These are phyloP conservation scores for Austrofundulus limnaeus DNA, from an alignment of 2,113 vertebrate species.

Conservation along the genomic window DNA sequence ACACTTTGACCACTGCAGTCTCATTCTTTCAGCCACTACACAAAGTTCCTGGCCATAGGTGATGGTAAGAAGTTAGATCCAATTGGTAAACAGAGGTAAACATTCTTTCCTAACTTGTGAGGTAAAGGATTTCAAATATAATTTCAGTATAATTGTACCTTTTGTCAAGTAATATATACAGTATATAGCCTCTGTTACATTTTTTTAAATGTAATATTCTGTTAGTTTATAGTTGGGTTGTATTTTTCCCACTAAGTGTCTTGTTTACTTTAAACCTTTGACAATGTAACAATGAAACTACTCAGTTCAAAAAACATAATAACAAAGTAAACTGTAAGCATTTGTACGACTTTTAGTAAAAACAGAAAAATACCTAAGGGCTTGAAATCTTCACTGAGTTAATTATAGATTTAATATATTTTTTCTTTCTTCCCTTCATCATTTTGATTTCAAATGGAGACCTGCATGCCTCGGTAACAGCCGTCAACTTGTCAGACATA, in stretches of 20 bases:
- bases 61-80: no score
- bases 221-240: background rate
- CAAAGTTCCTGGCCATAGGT: no score
- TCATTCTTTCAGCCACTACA: no score
- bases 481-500: slow-evolving; percentile 49
- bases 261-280: background rate
- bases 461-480: slow-evolving; percentile 33
- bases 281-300: background rate
- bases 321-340: background rate
- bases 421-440: background rate
- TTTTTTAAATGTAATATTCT: no score
- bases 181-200: no score
- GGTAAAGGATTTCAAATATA: no score
- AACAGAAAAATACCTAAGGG: background rate
- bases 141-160: no score
- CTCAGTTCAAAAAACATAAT: background rate
- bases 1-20: no score
- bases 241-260: background rate
- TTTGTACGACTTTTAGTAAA: slow-evolving; percentile 2
- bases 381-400: slow-evolving; percentile 24
- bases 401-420: slow-evolving; percentile 17
- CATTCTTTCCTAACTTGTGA: no score
- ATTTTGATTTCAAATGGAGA: slow-evolving; percentile 32
- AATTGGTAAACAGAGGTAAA: no score
- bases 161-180: no score